Percentiles rank a stretch among this genome's conserved stretches.
Conservation (phyloP, 2,888 invertebrate genomes). For the Leptodirus hochenwartii region DNA sequence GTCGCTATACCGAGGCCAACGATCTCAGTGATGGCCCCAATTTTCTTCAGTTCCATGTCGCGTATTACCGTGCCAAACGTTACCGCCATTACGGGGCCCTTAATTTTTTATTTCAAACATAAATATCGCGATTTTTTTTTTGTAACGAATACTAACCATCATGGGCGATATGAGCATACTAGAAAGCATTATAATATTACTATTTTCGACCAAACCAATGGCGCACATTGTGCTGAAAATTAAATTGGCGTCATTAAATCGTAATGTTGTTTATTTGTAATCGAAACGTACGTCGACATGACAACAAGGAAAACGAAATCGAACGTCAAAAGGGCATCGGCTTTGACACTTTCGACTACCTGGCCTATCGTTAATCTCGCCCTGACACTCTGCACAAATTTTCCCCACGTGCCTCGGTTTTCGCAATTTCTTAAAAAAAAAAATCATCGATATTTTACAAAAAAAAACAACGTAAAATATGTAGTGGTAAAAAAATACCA, state of each 20-base stretch:
- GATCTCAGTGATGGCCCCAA: constrained; percentile 48
- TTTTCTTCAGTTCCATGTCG: constrained; percentile 39
- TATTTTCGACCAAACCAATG: constrained; percentile 55
- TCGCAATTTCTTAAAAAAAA: too few relatives aligned
- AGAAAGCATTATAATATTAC: constrained; percentile 53
- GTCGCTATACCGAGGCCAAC: constrained; percentile 47
- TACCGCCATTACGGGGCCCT: constrained; percentile 62
- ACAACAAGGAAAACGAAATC: constrained; percentile 54
- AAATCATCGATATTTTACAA: too few relatives aligned
- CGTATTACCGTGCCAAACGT: constrained; percentile 55
- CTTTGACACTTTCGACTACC: constrained; percentile 47
- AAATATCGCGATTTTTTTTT: constrained; percentile 1
- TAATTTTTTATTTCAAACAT: constrained; percentile 9
- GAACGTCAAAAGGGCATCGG: constrained; percentile 54
- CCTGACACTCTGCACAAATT: constrained; percentile 45
- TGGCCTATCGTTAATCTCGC: constrained; percentile 51
- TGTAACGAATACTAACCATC: constrained; percentile 34
- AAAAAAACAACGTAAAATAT: too few relatives aligned
- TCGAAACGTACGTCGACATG: constrained; percentile 41
- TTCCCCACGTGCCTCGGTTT: too few relatives aligned
- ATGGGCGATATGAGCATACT: constrained; percentile 69
- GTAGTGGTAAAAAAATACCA: too few relatives aligned
- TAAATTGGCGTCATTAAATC: constrained; percentile 2
- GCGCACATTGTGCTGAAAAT: constrained; percentile 45
- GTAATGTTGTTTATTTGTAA: constrained; percentile 1